Evolutionary conservation across 2,797 vertebrate species (phyloP).

Genomic region (Aphelocoma californica): DNA sequence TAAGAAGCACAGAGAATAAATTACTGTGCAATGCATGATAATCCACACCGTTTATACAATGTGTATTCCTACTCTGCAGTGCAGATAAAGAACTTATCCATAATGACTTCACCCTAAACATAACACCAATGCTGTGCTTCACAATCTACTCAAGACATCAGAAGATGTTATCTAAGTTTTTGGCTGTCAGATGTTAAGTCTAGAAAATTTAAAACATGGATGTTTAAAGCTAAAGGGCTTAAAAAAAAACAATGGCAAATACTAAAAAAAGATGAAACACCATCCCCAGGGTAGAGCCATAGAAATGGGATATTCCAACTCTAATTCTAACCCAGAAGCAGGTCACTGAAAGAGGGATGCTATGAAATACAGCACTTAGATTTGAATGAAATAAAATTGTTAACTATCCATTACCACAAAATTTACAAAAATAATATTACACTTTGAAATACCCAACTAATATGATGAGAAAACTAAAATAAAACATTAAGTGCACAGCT

Average conservation of each 20-base stretch:
- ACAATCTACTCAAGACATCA: not conserved
- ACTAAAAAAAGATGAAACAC: not conserved
- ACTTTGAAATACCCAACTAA: not conserved
- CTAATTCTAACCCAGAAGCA: not conserved
- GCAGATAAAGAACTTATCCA: not conserved
- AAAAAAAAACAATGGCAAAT: not conserved
- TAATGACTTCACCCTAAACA: not conserved
- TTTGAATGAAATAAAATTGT: not conserved
- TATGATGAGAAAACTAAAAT: not conserved
- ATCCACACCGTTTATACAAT: not conserved
- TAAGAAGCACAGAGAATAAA: not conserved
- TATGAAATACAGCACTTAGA: not conserved
- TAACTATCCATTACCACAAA: not conserved
- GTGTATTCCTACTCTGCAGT: accelerated
- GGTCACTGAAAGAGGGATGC: not conserved
- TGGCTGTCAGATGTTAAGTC: not conserved
- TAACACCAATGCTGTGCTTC: not conserved
- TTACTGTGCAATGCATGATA: not conserved
- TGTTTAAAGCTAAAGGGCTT: not conserved
- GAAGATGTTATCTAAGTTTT: not conserved
- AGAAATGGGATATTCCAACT: not conserved
- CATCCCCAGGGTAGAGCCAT: not conserved
- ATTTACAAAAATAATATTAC: not conserved
- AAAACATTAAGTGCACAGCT: not conserved
- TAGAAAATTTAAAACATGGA: not conserved